phyloP scores from a whole-genome alignment of 2,888 invertebrate species.

The Bembecia ichneumoniformis region DNA sequence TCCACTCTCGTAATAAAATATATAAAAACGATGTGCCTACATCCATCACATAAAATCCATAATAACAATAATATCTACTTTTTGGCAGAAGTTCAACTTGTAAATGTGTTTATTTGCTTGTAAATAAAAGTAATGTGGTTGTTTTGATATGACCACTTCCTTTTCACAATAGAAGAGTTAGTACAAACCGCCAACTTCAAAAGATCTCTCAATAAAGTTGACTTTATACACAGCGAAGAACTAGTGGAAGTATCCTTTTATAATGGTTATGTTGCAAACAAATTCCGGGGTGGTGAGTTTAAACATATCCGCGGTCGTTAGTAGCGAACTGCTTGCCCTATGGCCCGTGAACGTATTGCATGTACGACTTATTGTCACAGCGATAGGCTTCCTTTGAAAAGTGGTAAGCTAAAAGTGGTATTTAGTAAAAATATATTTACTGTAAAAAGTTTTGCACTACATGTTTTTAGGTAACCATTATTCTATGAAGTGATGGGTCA shows the following conservation, averaged over 20 bases:
- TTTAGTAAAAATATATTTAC: background rate
- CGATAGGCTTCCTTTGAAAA: background rate
- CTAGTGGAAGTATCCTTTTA: constrained; percentile 17
- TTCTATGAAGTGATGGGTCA: too few species aligned
- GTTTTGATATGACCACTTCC: constrained; percentile 29
- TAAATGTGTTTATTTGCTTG: background rate
- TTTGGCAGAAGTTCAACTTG: background rate
- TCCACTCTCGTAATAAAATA: too few species aligned
- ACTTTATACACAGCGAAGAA: background rate
- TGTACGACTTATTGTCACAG: constrained; percentile 39
- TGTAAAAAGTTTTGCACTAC: background rate
- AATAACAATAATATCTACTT: background rate
- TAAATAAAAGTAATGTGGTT: constrained; percentile 27
- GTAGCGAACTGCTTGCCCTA: constrained; percentile 28
- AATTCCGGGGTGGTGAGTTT: constrained; percentile 43
- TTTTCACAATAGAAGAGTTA: constrained; percentile 17
- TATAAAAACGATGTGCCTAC: too few species aligned
- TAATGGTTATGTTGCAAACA: constrained; percentile 30
- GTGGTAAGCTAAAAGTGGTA: background rate
- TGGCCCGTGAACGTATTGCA: constrained; percentile 49
- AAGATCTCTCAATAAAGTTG: constrained; percentile 6
- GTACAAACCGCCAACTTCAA: constrained; percentile 16
- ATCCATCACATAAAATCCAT: constrained; percentile 5
- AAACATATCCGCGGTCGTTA: constrained; percentile 39
- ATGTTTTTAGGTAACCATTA: too few species aligned